Base-by-base conservation (phyloP, 2,888 invertebrate genomes). In the Latheticus oryzae region DNA sequence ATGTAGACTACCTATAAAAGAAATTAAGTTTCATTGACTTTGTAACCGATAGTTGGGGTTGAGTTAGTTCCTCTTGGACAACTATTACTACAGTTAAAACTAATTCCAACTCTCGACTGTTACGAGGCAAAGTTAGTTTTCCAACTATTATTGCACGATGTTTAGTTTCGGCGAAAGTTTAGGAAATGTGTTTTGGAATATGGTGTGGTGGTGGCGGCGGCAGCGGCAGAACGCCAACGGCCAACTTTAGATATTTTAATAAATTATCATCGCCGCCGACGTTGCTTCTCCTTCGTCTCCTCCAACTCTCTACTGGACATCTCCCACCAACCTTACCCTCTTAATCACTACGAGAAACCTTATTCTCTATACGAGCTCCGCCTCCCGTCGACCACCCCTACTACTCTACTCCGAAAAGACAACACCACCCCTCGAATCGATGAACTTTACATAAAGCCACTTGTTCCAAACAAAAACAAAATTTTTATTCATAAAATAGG, bases 61-160 rank as follows among this genome's bases (percentile, higher is more conserved):
- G 63, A 28, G 43, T 57, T 51, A 28, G 48, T 43, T 51, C 62
- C 66, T 64, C 63, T 67, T 70, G 68, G 67, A 69, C 71, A 73
- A 73, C 70, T 71, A 70, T 58, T 58, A 54, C 48, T 56, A 56
- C 67, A 72, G 71, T 73, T 72, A 73, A 58, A 73, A 75, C 74
- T 74, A 73, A 74, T 73, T 74, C 70, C 65, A 71, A 73, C 71
- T 70, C 70, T 60, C 58, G 35, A 57, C 54, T 54, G 45, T 38
- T 12, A 62, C 71, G 72, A 69, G 65, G 68, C 64, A 69, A 63
- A 74, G 74, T 72, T 75, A 73, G 74, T 72, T 74, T 73, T 65
- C 65, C 65, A 75, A 76, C 76, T 76, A 74, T 74, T 75, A 75
- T 75, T 76, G 74, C 73, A 67, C 73, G 72, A 75, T 76, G 75